Conservation (phyloP, 1,140 invertebrate species). For the Orussus abietinus region DNA sequence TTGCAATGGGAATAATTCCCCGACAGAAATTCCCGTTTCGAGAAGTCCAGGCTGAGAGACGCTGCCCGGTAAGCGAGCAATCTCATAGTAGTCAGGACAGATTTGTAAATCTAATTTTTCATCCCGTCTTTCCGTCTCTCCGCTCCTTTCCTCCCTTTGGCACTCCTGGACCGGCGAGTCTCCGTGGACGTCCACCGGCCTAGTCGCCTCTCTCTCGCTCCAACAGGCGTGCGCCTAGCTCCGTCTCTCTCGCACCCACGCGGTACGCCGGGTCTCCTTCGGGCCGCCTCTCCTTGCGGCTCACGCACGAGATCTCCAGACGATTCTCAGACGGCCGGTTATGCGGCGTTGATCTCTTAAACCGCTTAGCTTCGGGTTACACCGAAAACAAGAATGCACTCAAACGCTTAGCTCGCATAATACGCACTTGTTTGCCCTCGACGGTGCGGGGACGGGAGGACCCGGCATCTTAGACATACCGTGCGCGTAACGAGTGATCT, state of each 20-base stretch:
- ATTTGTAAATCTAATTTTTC: slow-evolving; percentile 50
- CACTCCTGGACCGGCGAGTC: slow-evolving; percentile 16
- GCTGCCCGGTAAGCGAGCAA: slow-evolving; percentile 18
- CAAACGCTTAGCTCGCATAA: slow-evolving; percentile 49
- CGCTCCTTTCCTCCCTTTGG: slow-evolving; percentile 21
- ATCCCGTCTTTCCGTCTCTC: slow-evolving; percentile 31
- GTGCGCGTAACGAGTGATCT: too few relatives aligned
- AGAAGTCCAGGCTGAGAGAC: too few relatives aligned
- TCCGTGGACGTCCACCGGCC: slow-evolving; percentile 5
- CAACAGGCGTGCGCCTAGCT: too few relatives aligned
- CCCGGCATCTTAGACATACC: too few relatives aligned
- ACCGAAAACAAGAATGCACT: slow-evolving; percentile 53
- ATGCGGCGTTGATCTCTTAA: slow-evolving; percentile 50
- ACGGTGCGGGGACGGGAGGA: slow-evolving; percentile 12
- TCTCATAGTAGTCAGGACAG: slow-evolving; percentile 40
- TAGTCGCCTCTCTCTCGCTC: slow-evolving; percentile 1
- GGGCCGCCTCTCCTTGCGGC: slow-evolving; percentile 9
- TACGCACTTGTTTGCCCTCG: slow-evolving; percentile 47
- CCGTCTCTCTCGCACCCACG: slow-evolving; percentile 13
- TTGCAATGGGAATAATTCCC: too few relatives aligned
- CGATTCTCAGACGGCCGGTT: slow-evolving; percentile 47
- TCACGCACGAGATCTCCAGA: slow-evolving; percentile 42
- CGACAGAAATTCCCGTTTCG: too few relatives aligned
- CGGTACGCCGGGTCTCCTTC: slow-evolving; percentile 5
- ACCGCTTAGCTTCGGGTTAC: slow-evolving; percentile 54